A percentile compares a stretch with the other conserved stretches of the same genome.
phyloP scores from a whole-genome alignment of 2,113 vertebrate species.

The Marmota monax region DNA sequence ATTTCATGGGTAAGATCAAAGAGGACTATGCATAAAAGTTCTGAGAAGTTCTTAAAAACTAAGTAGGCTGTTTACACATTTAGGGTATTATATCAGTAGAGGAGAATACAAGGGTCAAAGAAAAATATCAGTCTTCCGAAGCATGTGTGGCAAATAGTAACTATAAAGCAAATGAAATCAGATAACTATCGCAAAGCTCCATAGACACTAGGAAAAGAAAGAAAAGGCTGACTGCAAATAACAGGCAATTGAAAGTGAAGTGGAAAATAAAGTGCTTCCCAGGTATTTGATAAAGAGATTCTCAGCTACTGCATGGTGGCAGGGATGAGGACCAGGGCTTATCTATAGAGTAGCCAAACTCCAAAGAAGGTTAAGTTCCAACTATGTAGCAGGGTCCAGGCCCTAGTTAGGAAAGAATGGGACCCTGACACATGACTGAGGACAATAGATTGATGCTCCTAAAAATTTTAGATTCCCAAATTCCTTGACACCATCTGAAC shows the following conservation, averaged over 20 bases:
- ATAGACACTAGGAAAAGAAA: constrained; percentile 11
- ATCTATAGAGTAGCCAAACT: not conserved
- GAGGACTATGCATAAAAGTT: not conserved
- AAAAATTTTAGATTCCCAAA: not conserved
- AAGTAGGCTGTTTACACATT: not conserved
- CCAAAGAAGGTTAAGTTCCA: not conserved
- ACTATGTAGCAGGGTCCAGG: not conserved
- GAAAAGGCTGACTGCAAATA: constrained; percentile 32
- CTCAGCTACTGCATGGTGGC: not conserved
- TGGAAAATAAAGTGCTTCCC: not conserved
- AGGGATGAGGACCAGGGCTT: not conserved
- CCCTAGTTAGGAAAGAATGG: not conserved
- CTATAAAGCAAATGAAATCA: not conserved
- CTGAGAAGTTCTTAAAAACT: not conserved
- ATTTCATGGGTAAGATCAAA: not conserved
- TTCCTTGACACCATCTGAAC: not conserved
- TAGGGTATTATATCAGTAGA: not conserved
- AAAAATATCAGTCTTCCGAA: not conserved
- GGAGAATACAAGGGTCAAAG: not conserved
- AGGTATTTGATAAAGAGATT: not conserved
- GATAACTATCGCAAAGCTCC: not conserved
- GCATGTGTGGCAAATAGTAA: not conserved
- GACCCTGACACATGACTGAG: not conserved
- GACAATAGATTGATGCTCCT: not conserved
- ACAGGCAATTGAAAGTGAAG: not conserved